Base-by-base conservation (phyloP, 2,113 vertebrate genomes). In the Tinamus guttatus region DNA sequence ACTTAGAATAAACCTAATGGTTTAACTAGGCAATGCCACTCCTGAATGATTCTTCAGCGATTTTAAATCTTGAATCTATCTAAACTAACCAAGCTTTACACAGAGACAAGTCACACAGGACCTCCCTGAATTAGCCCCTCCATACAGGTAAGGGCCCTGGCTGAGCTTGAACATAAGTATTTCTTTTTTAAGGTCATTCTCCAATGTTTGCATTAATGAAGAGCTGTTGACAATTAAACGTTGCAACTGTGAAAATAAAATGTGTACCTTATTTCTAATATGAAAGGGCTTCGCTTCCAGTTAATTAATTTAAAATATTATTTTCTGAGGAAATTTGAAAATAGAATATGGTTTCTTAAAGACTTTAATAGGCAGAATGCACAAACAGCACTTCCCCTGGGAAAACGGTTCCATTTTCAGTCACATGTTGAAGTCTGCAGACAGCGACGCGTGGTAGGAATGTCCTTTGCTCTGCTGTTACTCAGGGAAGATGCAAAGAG, bases 401-500 rank as follows among this genome's bases (percentile, higher is more conserved):
- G 36, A 25, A 65, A n/a, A 71, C 30, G 16, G 5, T 65, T 24
- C 70, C 41, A 62, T 11, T 28, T 56, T 14, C 19, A 18, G 41
- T 45, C 18, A 75, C 15, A 9, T 67, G 11, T 11, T 82, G 62
- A 11, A 85, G 9, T 22, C 40, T 24, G 8, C 1, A 19, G 19
- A 40, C 70, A 87, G 60, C 40, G 40, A 63, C 38, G 22, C 17
- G 11, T 5, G 6, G 28, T 11, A 18, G 30, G 49, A 78, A 60
- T 3, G 6, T n/a, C 59, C 9, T 81, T 87, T 70, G 28, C 41
- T 67, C 62, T 36, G 9, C 77, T 63, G 25, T 43, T 56, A 17
- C 6, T 70, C 0, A 1, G 24, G 59, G 27, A 83, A 52, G 16
- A 41, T 0, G 0, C 4, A 32, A 82, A 80, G 28, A 25, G 49